These are phyloP conservation scores for Dicyrtoma fusca DNA, from an alignment of 2,888 invertebrate species.

Conservation along the genomic window DNA sequence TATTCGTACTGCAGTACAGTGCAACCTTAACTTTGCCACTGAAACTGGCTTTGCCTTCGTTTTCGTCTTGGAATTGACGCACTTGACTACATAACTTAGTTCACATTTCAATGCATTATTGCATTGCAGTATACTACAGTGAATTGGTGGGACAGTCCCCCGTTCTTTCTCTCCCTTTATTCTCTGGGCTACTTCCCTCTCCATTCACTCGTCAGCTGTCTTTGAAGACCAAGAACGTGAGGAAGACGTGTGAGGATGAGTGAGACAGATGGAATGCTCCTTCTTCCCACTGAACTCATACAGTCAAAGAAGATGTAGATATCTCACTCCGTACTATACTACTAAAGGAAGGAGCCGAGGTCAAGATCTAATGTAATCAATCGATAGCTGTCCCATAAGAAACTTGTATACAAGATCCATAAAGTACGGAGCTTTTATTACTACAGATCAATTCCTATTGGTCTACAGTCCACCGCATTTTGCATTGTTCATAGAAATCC, in stretches of 20 bases:
- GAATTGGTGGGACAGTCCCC: too few species aligned
- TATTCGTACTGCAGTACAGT: too few species aligned
- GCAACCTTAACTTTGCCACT: too few species aligned
- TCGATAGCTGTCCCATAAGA: conserved; percentile 26
- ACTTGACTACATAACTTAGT: not conserved
- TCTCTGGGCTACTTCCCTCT: not conserved
- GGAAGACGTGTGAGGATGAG: conserved; percentile 29
- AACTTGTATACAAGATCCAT: too few species aligned
- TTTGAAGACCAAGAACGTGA: not conserved
- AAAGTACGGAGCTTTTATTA: too few species aligned
- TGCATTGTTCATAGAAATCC: too few species aligned
- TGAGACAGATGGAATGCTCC: conserved; percentile 33
- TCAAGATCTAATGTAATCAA: conserved; percentile 40
- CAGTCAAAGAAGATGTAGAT: too few species aligned
- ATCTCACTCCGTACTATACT: not conserved
- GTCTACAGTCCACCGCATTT: too few species aligned
- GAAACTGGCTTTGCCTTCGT: too few species aligned
- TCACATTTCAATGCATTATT: not conserved
- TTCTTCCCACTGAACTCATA: not conserved
- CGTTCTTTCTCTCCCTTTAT: not conserved
- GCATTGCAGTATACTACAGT: not conserved
- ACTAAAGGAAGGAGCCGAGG: conserved; percentile 17
- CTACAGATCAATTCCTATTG: too few species aligned
- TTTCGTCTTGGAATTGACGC: too few species aligned
- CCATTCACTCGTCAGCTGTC: not conserved